A percentile compares a stretch with the other conserved stretches of the same genome.
Conservation (phyloP, 2,797 vertebrate genomes). For the Amphiprion clarkii region DNA sequence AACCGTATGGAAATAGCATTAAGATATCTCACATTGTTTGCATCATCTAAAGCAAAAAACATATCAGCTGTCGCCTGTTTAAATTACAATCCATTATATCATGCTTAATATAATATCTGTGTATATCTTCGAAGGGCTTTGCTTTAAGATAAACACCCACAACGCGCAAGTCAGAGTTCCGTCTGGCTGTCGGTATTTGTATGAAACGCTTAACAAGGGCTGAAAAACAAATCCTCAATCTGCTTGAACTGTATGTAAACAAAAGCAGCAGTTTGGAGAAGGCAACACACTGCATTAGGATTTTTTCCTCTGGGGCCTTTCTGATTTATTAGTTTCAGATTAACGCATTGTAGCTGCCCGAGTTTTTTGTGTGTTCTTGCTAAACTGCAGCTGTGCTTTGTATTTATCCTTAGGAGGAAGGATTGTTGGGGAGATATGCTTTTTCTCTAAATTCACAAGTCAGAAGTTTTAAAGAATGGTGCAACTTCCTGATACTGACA, state of each 20-base stretch:
- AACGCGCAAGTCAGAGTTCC: neutral
- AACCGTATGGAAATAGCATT: no score
- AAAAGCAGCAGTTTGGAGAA: conserved; percentile 29
- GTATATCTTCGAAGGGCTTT: neutral
- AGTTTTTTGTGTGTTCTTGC: neutral
- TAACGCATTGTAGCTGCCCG: neutral
- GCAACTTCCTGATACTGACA: no score
- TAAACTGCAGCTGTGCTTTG: conserved; percentile 34
- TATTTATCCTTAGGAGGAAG: conserved; percentile 5
- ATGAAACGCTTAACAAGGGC: neutral
- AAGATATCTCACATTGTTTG: no score
- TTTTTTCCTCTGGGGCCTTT: conserved; percentile 3
- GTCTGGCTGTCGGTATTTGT: neutral
- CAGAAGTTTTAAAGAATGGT: neutral
- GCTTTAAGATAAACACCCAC: neutral
- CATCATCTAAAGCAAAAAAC: no score
- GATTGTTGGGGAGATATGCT: neutral
- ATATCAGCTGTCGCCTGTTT: no score
- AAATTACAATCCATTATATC: no score
- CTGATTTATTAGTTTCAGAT: conserved; percentile 42
- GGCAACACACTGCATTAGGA: conserved; percentile 12
- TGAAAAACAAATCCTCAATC: conserved; percentile 12
- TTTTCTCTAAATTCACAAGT: neutral
- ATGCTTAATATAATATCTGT: no score
- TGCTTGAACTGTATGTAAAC: conserved; percentile 24